Conservation (phyloP, 2,113 vertebrate species). For the Lophius piscatorius region DNA sequence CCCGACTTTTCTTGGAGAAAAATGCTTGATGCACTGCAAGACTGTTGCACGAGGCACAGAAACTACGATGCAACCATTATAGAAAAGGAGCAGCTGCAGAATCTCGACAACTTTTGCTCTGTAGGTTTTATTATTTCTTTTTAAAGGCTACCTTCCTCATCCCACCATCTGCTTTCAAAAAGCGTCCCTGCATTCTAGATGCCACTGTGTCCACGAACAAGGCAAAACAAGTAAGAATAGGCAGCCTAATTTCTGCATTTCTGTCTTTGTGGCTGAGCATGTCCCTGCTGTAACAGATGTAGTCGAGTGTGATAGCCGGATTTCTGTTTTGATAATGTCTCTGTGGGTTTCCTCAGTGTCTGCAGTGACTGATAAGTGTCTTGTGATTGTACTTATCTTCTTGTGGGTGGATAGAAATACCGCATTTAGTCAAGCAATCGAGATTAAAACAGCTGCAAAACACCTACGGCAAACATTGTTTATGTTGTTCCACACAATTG, state of each 20-base stretch:
- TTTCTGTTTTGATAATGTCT: constrained; percentile 46
- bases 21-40: too few species aligned
- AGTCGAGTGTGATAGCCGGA: constrained; percentile 12
- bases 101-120: too few species aligned
- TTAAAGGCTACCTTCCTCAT: too few species aligned
- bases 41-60: too few species aligned
- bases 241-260: background rate
- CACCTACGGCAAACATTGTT: constrained; percentile 59
- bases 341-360: constrained; percentile 53
- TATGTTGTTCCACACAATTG: constrained; percentile 71
- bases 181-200: too few species aligned
- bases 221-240: background rate
- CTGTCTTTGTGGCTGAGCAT: background rate
- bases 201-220: too few species aligned
- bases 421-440: constrained; percentile 33
- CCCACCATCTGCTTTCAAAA: too few species aligned
- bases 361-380: constrained; percentile 57
- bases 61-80: too few species aligned
- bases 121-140: too few species aligned
- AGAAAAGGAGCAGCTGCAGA: too few species aligned
- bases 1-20: too few species aligned
- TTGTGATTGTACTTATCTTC: constrained; percentile 65
- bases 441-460: constrained; percentile 42
- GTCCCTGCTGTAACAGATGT: background rate
- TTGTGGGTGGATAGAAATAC: constrained; percentile 57